phyloP scores from a whole-genome alignment of 2,888 invertebrate genomes.

The Dryobotodes eremita region DNA sequence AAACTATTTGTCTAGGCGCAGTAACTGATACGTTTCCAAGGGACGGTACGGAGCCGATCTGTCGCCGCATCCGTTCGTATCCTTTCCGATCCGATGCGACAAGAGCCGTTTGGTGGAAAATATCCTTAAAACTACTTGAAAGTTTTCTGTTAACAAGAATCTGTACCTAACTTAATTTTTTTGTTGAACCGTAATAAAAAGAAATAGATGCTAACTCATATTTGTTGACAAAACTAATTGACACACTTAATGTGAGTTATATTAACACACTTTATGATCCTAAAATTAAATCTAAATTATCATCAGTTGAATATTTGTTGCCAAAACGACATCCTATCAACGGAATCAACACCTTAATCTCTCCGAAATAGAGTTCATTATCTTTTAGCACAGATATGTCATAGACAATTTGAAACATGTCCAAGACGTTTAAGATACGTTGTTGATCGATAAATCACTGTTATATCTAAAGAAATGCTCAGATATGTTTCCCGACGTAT shows the following conservation, averaged over 20 bases:
- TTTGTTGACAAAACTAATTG: conserved; percentile 36
- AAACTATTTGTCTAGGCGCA: no score
- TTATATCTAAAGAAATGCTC: conserved; percentile 40
- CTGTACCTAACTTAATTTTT: neutral
- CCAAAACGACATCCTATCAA: conserved; percentile 33
- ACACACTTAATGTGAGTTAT: neutral
- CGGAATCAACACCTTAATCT: conserved; percentile 12
- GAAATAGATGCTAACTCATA: conserved; percentile 24
- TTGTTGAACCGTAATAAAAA: neutral
- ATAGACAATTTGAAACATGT: conserved; percentile 37
- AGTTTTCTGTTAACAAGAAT: neutral
- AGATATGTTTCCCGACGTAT: conserved; percentile 18
- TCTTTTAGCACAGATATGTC: conserved; percentile 14
- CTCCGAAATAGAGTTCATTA: neutral
- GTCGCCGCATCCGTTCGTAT: no score
- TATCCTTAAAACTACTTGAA: neutral
- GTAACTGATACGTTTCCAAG: no score
- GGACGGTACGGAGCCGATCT: no score
- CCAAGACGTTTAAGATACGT: conserved; percentile 25
- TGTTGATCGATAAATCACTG: conserved; percentile 54
- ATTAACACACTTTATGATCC: neutral
- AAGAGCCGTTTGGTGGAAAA: no score
- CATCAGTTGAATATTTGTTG: conserved; percentile 27
- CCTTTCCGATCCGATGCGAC: no score
- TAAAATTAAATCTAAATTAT: conserved; percentile 28